phyloP scores from a whole-genome alignment of 2,888 invertebrate species.

The Lobophora halterata region DNA sequence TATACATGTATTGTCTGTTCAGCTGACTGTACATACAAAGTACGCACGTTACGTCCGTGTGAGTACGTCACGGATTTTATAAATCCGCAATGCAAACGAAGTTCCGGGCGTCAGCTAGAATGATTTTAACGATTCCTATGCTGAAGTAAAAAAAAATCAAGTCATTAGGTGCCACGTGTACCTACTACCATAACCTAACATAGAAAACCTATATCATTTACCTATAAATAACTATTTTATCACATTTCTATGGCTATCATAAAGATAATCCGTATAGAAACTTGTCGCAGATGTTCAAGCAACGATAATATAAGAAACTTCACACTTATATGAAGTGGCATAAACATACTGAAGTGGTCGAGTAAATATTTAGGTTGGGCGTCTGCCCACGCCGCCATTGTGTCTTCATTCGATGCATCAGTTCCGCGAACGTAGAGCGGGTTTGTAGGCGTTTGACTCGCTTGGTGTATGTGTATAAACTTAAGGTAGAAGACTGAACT shows the following conservation, averaged over 20 bases:
- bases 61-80: no score
- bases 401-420: constrained; percentile 18
- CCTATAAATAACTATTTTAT: constrained; percentile 5
- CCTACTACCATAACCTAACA: no score
- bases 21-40: no score
- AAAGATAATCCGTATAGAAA: constrained; percentile 5
- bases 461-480: no score
- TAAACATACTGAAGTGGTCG: constrained; percentile 19
- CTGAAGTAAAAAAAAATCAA: no score
- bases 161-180: no score
- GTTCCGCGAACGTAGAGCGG: constrained; percentile 15
- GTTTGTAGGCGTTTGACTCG: constrained; percentile 4
- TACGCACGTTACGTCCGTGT: no score
- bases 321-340: constrained; percentile 15
- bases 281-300: constrained; percentile 10
- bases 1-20: no score
- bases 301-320: constrained; percentile 11
- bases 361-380: constrained; percentile 21
- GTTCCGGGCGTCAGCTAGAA: no score
- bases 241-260: constrained; percentile 6
- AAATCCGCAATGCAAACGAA: no score
- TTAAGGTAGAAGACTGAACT: no score
- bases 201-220: neutral
- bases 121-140: no score
- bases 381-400: constrained; percentile 21